Percentiles rank a stretch among this genome's conserved stretches.
These are phyloP conservation scores for Leptopilina syphax DNA, from an alignment of 2,888 invertebrate genomes.

Conservation along the genomic window DNA sequence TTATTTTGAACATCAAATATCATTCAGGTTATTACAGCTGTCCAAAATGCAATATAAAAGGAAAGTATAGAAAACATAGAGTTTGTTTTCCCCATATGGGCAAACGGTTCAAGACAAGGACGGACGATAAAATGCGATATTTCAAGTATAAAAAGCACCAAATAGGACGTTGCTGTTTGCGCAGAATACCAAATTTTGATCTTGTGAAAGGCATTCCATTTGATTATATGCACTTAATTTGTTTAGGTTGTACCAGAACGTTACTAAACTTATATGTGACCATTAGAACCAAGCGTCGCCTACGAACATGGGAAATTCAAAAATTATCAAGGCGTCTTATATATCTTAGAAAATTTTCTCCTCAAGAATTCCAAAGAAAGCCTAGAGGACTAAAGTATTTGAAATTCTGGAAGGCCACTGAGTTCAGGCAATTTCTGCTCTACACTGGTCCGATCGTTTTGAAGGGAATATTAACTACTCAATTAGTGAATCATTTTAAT, in stretches of 20 bases:
- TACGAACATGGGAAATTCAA: slow-evolving; percentile 23
- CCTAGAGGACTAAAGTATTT: slow-evolving; percentile 35
- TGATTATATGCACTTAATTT: slow-evolving; percentile 31
- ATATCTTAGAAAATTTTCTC: too few species aligned
- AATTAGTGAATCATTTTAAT: slow-evolving; percentile 45
- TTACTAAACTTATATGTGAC: slow-evolving; percentile 44
- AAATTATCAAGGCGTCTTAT: slow-evolving; percentile 37
- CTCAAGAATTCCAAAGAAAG: slow-evolving; percentile 47
- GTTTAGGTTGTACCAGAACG: slow-evolving; percentile 43
- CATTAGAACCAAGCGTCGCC: slow-evolving; percentile 29
- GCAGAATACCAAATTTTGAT: slow-evolving; percentile 45
- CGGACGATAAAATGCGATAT: slow-evolving; percentile 45
- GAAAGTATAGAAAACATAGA: slow-evolving; percentile 35
- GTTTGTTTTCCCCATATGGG: slow-evolving; percentile 37
- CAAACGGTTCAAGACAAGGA: slow-evolving; percentile 33
- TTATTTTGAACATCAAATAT: slow-evolving; percentile 42
- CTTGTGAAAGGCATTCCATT: slow-evolving; percentile 46
- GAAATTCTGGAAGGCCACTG: slow-evolving; percentile 47
- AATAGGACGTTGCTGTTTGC: slow-evolving; percentile 33
- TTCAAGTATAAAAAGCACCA: background rate
- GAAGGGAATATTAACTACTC: slow-evolving; percentile 4
- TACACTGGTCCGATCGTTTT: slow-evolving; percentile 48
- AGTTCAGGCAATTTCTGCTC: slow-evolving; percentile 48
- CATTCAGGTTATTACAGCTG: slow-evolving; percentile 49
- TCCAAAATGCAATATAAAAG: slow-evolving; percentile 47